These are phyloP conservation scores for Cremastinae sp. DNA, from an alignment of 2,888 invertebrate species.

Conservation along the genomic window DNA sequence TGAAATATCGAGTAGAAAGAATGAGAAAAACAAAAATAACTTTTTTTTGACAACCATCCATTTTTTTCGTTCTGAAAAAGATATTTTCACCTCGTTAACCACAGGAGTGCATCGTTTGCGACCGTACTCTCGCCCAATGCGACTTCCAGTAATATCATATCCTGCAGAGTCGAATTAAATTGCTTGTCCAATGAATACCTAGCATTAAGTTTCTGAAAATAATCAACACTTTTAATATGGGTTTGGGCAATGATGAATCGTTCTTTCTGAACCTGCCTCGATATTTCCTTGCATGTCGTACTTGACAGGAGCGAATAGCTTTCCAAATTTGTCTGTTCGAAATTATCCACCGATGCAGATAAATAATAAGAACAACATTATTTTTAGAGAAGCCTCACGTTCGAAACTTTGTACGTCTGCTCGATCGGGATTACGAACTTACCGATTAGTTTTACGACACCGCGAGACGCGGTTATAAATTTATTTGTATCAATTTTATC, in stretches of 20 bases:
- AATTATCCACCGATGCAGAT: neutral
- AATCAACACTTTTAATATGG: neutral
- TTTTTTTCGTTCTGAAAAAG: neutral
- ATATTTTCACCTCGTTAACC: slow-evolving; percentile 86
- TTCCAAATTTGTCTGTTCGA: slow-evolving; percentile 87
- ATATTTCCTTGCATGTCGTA: slow-evolving; percentile 90
- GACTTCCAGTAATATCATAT: slow-evolving; percentile 85
- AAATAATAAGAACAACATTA: neutral
- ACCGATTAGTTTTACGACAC: slow-evolving; percentile 86
- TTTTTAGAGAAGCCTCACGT: too few species aligned
- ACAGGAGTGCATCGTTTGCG: slow-evolving; percentile 86
- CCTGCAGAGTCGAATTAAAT: slow-evolving; percentile 84
- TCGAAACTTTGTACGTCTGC: too few species aligned
- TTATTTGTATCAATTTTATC: slow-evolving; percentile 83
- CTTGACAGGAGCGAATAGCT: slow-evolving; percentile 87
- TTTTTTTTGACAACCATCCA: neutral
- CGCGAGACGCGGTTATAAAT: slow-evolving; percentile 85
- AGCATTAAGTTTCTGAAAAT: slow-evolving; percentile 84
- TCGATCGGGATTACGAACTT: slow-evolving; percentile 71
- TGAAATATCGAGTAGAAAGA: slow-evolving; percentile 78
- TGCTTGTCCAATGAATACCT: slow-evolving; percentile 82
- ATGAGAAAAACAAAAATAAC: neutral
- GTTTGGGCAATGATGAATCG: neutral
- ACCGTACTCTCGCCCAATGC: slow-evolving; percentile 80
- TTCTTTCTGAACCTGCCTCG: slow-evolving; percentile 82